Percentiles rank a stretch among this genome's conserved stretches.
These are phyloP conservation scores for Halichoeres trimaculatus DNA, from an alignment of 2,113 vertebrate species.

Conservation along the genomic window DNA sequence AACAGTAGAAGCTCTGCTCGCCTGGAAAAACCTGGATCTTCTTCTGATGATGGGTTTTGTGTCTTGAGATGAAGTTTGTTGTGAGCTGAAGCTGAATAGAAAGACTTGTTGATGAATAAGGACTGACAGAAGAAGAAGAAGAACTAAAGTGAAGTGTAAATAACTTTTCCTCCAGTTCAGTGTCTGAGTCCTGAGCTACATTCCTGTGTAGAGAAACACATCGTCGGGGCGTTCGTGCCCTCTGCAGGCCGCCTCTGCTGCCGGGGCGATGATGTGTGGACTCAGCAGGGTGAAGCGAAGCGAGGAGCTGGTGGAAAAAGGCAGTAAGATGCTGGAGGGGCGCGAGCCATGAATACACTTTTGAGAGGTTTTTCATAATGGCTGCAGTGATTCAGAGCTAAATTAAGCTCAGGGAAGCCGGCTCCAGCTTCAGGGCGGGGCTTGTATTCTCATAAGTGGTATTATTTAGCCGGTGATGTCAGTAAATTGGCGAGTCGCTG, in stretches of 20 bases:
- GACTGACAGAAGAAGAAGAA: background rate
- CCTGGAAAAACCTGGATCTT: too few species aligned
- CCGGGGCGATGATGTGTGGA: conserved; percentile 60
- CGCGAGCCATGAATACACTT: conserved; percentile 71
- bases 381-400: conserved; percentile 77
- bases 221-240: background rate
- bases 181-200: too few species aligned
- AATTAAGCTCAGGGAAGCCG: conserved; percentile 66
- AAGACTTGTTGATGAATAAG: too few species aligned
- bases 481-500: conserved; percentile 66
- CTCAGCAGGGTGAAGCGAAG: conserved; percentile 33
- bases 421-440: conserved; percentile 70
- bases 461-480: conserved; percentile 78
- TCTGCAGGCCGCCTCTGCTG: conserved; percentile 33
- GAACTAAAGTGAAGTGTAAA: background rate
- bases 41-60: too few species aligned
- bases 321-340: conserved; percentile 72
- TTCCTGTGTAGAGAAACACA: background rate
- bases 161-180: background rate
- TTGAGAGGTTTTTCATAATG: conserved; percentile 74
- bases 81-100: too few species aligned
- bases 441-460: conserved; percentile 67
- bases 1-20: too few species aligned
- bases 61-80: too few species aligned
- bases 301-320: conserved; percentile 76